Evolutionary conservation across 2,113 vertebrate species (phyloP).

Genomic region (Scopus umbretta): DNA sequence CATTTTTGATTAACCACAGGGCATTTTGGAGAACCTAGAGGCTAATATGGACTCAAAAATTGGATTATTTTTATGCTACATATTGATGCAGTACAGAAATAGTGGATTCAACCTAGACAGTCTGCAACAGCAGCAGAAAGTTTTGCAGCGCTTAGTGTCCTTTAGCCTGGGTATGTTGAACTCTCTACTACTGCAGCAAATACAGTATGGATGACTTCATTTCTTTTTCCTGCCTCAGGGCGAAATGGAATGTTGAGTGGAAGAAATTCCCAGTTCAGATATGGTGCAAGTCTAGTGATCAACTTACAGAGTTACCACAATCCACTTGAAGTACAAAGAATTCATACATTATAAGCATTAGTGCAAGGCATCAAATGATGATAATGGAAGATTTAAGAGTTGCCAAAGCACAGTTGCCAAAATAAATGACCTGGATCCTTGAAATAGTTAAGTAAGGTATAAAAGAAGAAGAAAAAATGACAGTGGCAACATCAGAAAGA

Average conservation of each 20-base stretch:
- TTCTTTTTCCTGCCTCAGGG: background rate
- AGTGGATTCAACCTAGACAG: background rate
- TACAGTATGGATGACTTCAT: accelerated
- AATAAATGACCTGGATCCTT: background rate
- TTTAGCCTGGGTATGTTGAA: background rate
- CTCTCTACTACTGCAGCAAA: background rate
- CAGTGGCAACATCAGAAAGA: background rate
- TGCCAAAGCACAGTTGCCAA: background rate
- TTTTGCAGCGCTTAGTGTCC: background rate
- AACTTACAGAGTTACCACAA: accelerated
- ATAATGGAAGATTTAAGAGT: background rate
- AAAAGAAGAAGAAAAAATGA: background rate
- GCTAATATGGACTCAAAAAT: background rate
- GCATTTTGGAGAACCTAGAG: too few relatives aligned
- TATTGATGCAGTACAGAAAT: background rate
- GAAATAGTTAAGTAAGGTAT: background rate
- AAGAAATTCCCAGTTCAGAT: background rate
- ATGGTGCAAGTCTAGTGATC: background rate
- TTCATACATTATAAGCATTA: background rate
- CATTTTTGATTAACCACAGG: background rate
- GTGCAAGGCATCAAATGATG: background rate
- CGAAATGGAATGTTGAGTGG: background rate
- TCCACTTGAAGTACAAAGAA: background rate
- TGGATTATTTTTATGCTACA: background rate
- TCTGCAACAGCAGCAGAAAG: background rate